Evolutionary conservation across 2,888 invertebrate species (phyloP).

Genomic region (Ennomos fuscantarius): DNA sequence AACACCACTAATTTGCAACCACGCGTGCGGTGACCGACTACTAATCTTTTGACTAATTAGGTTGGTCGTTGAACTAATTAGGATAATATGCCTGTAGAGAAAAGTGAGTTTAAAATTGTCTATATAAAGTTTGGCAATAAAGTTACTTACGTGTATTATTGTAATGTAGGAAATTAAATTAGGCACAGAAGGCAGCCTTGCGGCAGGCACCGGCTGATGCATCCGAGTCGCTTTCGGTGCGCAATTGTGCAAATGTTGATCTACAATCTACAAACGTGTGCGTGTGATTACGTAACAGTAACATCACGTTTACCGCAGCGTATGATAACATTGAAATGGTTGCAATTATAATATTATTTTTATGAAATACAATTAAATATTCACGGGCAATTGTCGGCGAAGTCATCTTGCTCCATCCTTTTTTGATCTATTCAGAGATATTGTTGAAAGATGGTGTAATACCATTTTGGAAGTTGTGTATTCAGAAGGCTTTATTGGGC

Average conservation of each 20-base stretch:
- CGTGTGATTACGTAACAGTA: conserved; percentile 14
- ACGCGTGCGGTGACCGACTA: background rate
- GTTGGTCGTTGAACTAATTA: conserved; percentile 5
- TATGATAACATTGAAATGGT: conserved; percentile 6
- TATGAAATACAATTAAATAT: background rate
- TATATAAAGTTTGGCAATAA: too few species aligned
- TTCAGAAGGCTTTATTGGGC: too few species aligned
- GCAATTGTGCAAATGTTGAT: conserved; percentile 37
- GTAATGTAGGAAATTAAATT: conserved; percentile 17
- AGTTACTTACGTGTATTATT: conserved; percentile 10
- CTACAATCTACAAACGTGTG: conserved; percentile 7
- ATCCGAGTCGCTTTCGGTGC: conserved; percentile 13
- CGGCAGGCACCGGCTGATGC: conserved; percentile 14
- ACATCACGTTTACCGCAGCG: conserved; percentile 7
- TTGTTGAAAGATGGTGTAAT: too few species aligned
- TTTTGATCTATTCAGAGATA: too few species aligned
- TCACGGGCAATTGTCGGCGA: background rate
- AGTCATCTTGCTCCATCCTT: background rate
- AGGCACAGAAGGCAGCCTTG: conserved; percentile 19
- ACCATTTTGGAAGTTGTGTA: too few species aligned
- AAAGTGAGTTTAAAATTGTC: background rate
- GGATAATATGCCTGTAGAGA: background rate
- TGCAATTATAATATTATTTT: conserved; percentile 6
- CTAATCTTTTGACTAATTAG: conserved; percentile 3
- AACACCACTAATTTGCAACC: conserved; percentile 4